A percentile compares a stretch with the other conserved stretches of the same genome.
Evolutionary conservation across 2,797 vertebrate genomes (phyloP).

Genomic region (Bradypodion ventrale): DNA sequence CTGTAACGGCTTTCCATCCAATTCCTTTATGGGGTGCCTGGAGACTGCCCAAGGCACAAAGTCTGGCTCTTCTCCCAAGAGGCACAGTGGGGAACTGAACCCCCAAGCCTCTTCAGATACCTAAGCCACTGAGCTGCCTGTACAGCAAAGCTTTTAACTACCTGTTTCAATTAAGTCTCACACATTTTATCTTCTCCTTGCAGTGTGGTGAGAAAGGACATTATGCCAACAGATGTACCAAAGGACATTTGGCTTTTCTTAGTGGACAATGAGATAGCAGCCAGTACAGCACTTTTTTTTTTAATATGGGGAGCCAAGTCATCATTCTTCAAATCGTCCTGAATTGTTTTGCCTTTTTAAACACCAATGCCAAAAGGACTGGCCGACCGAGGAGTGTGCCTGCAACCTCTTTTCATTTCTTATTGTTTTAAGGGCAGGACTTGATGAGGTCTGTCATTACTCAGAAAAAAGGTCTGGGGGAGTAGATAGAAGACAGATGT

Average conservation of each 20-base stretch:
- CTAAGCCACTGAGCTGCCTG: too few relatives aligned
- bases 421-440: conserved; percentile 57
- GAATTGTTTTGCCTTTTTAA: conserved; percentile 57
- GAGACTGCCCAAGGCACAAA: too few relatives aligned
- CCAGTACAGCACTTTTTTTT: conserved; percentile 53
- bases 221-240: conserved; percentile 99
- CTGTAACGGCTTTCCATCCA: too few relatives aligned
- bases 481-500: conserved; percentile 33
- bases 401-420: conserved; percentile 49
- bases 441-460: conserved; percentile 49
- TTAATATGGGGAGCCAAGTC: conserved; percentile 49
- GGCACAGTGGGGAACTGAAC: too few relatives aligned
- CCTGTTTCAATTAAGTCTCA: neutral
- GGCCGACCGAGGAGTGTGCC: conserved; percentile 64
- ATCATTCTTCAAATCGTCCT: conserved; percentile 53
- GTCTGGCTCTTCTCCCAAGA: too few relatives aligned
- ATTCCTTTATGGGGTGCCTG: too few relatives aligned
- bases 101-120: too few relatives aligned
- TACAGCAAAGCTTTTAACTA: neutral
- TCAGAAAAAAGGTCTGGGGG: conserved; percentile 53
- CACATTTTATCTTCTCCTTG: conserved; percentile 41
- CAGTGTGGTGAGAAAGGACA: conserved; percentile 98
- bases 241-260: conserved; percentile 97
- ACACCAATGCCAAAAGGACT: conserved; percentile 59
- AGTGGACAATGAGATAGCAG: conserved; percentile 87